These are phyloP conservation scores for Falco punctatus DNA, from an alignment of 2,113 vertebrate species.

Conservation along the genomic window DNA sequence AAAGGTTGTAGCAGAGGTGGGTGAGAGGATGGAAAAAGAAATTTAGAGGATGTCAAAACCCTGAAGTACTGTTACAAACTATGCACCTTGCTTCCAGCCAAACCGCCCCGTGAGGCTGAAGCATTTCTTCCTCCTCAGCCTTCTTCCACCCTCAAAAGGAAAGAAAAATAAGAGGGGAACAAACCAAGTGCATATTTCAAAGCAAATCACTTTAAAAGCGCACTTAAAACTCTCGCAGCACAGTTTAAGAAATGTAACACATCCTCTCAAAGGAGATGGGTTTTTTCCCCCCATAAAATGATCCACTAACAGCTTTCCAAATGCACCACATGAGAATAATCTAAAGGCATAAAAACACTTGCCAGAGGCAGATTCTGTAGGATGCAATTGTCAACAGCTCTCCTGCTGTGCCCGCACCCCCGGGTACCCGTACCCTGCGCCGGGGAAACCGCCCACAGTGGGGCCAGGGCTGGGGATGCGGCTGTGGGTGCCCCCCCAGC, in stretches of 20 bases:
- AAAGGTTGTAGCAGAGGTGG: not conserved
- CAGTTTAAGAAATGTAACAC: not conserved
- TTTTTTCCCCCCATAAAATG: not conserved
- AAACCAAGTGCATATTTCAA: not conserved
- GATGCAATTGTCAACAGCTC: not conserved
- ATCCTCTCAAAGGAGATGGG: not conserved
- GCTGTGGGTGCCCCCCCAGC: not conserved
- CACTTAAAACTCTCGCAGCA: not conserved
- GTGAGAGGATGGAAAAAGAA: not conserved
- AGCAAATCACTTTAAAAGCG: not conserved
- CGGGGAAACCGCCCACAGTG: not conserved
- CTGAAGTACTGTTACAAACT: not conserved
- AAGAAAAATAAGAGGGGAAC: not conserved
- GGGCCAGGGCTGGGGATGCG: not conserved
- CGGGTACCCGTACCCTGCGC: rapidly evolving
- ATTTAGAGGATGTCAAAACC: not conserved
- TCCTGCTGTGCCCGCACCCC: not conserved
- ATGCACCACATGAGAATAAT: not conserved
- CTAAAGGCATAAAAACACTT: not conserved
- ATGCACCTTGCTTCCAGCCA: not conserved
- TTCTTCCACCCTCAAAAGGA: not conserved
- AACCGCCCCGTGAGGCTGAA: rapidly evolving
- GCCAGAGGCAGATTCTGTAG: not conserved
- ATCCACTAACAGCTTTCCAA: not conserved
- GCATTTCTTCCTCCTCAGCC: not conserved